Evolutionary conservation across 2,888 invertebrate genomes (phyloP), one percentile per base, ranked within the genome.

Genomic region (Carterocephalus palaemon): DNA sequence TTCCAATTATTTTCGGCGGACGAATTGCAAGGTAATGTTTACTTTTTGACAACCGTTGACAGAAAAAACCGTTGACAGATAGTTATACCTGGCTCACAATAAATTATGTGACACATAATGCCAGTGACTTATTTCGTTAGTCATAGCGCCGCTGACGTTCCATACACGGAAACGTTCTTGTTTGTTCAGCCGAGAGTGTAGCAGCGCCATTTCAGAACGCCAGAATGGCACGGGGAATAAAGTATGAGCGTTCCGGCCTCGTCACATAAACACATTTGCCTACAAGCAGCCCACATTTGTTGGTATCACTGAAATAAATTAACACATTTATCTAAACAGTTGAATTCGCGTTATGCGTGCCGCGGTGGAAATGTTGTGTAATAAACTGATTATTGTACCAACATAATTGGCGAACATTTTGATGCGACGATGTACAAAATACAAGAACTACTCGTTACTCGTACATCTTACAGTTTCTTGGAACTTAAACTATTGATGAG

Each of bases 271-370:
- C 16, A 29, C 29, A 16, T 16, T 29, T 29, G 29, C 15, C 29
- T 15, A 29, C 29, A 29, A 29, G 29, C 29, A 16, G 16, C 29
- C 29, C 29, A 29, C 16, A 29, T 29, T 16, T 9, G 29, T 29
- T 29, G 29, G 16, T 29, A 29, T 9, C 16, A 16, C 16, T 16
- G 8, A 29, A 29, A 29, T 29, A 29, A 29, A 29, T 29, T 29
- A 15, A 29, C 29, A 16, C 29, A 29, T 29, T 29, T 29, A 29
- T 29, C 29, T 29, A 8, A 29, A 29, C 29, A 29, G 28, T 28
- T 28, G 29, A 29, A 29, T 29, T 29, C 16, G 16, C 29, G 29
- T 29, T 13, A 16, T 9, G 29, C 8, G 29, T n/a, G n/a, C 16
- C 16, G 29, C 16, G 29, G 29, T 29, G 9, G 16, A 8, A 8